Evolutionary conservation across 2,797 vertebrate genomes (phyloP).

Genomic region (Prionace glauca): DNA sequence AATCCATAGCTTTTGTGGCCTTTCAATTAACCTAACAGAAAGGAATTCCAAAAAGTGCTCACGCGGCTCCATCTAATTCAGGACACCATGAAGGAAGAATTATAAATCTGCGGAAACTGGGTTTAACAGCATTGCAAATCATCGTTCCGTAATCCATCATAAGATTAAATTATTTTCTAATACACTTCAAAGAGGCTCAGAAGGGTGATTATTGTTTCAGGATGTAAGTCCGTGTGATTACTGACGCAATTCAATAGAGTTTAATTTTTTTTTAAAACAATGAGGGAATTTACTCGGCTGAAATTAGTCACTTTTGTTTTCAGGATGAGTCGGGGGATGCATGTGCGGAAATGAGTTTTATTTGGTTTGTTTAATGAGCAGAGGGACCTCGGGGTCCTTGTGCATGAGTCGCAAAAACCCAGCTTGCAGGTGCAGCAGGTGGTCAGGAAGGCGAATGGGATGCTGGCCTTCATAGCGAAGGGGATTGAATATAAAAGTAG

Average conservation of each 20-base stretch:
- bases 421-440: no score
- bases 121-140: slow-evolving; percentile 26
- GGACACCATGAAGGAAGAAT: slow-evolving; percentile 15
- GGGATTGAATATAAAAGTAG: no score
- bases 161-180: slow-evolving; percentile 33
- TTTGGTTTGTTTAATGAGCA: neutral
- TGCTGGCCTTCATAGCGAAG: no score
- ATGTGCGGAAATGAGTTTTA: neutral
- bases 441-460: no score
- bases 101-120: neutral
- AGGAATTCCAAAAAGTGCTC: slow-evolving; percentile 44
- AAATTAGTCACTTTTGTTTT: neutral
- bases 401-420: no score
- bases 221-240: neutral
- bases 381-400: no score
- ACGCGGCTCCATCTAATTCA: slow-evolving; percentile 40
- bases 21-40: neutral
- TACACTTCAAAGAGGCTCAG: slow-evolving; percentile 27
- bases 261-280: neutral
- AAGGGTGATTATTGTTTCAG: slow-evolving; percentile 21
- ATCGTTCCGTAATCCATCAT: slow-evolving; percentile 1
- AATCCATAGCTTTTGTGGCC: neutral
- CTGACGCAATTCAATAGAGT: neutral
- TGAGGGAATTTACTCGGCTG: slow-evolving; percentile 5
- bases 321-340: no score